These are phyloP conservation scores for Chiloscyllium plagiosum DNA, from an alignment of 2,113 vertebrate species.

Conservation along the genomic window DNA sequence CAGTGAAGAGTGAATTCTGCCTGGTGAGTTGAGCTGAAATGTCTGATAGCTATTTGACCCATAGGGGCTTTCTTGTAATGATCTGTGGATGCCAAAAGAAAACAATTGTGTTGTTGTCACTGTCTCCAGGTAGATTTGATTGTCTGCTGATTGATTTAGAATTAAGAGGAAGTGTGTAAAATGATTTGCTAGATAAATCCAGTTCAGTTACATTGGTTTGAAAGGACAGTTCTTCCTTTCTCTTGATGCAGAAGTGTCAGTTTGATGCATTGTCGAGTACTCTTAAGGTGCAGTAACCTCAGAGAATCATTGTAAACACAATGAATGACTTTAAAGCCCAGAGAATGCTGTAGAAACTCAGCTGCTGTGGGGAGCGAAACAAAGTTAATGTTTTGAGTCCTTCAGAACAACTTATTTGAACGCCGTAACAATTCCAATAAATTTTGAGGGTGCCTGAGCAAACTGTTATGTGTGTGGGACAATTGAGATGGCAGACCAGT, in stretches of 20 bases:
- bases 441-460: neutral
- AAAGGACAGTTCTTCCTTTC: neutral
- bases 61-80: neutral
- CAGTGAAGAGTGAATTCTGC: neutral
- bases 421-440: neutral
- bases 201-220: neutral
- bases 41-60: neutral
- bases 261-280: neutral
- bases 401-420: no score
- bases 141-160: neutral
- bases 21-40: neutral
- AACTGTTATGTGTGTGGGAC: neutral
- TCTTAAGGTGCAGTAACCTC: neutral
- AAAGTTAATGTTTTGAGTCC: no score
- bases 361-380: no score
- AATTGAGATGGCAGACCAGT: neutral
- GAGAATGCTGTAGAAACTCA: no score
- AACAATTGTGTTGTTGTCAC: neutral
- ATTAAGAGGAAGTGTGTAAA: neutral
- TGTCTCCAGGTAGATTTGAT: neutral
- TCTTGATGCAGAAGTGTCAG: neutral
- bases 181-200: neutral
- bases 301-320: neutral
- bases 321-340: neutral
- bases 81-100: neutral